Base-by-base conservation (phyloP, 1,140 invertebrate species). In the Heliconius eleuchia region DNA sequence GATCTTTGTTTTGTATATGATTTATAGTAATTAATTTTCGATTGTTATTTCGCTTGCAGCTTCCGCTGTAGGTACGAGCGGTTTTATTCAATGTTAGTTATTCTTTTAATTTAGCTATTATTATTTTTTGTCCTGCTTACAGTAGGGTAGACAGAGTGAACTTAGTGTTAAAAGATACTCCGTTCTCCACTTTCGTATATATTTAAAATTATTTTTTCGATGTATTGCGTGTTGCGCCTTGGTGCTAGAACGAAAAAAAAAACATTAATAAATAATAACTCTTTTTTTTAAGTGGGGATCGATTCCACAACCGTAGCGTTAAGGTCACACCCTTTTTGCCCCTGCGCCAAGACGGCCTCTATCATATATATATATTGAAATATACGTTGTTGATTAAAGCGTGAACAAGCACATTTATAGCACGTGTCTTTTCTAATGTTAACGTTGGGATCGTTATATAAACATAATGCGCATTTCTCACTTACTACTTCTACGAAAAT, bases 1-100 rank as follows among this genome's bases (percentile, higher is more conserved):
- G 85, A 84, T 87, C 88, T 91, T 91, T 92, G 89, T 91, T 90
- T 88, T 82, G 82, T 81, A 84, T 88, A 87, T 89, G 89, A 92
- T 88, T 89, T 87, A 89, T 82, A 42, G 74, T 82, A 84, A 85
- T 89, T 88, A 87, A 85, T 88, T 77, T 73, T 52, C 79, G 73
- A 73, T 84, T 82, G 83, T 86, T 83, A 83, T 84, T 85, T 82
- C 75, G 71, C 73, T 85, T 85, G 80, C 27, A 1, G 60, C 11
- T 66, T 16, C 11, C 57, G n/a, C 11, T 30, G 60, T 13, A 30
- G 30, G 30, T 1, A 1, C 11, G 30, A 11, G 0, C 2, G 23
- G n/a, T 57, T 57, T 46, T 46, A 46, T 46, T 57, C 50, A 57
- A 23, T 57, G 19, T 2, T 57, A 1, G 6, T 11, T 8, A n/a